A percentile compares a stretch with the other conserved stretches of the same genome.
These are phyloP conservation scores for human DNA, from an alignment of 2,113 vertebrate genomes.

Conservation along the genomic window GRCh38 chr11:117488001-117488500, in stretches of 20 bases:
- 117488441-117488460: neutral
- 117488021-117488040: neutral
- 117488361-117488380: neutral
- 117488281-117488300: neutral
- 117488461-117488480: neutral
- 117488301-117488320: rapidly evolving
- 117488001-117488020: neutral
- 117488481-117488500: neutral
- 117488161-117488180: neutral
- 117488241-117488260: neutral
- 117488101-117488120: neutral
- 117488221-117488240: neutral
- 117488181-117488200: neutral
- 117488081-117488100: neutral
- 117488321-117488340: neutral
- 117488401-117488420: neutral
- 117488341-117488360: neutral
- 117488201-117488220: neutral
- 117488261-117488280: neutral
- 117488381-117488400: rapidly evolving
- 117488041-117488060: neutral
- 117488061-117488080: neutral
- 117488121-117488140: neutral
- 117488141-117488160: neutral
- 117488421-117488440: neutral